phyloP scores from a whole-genome alignment of 2,797 vertebrate species.

The Phoebastria nigripes region DNA sequence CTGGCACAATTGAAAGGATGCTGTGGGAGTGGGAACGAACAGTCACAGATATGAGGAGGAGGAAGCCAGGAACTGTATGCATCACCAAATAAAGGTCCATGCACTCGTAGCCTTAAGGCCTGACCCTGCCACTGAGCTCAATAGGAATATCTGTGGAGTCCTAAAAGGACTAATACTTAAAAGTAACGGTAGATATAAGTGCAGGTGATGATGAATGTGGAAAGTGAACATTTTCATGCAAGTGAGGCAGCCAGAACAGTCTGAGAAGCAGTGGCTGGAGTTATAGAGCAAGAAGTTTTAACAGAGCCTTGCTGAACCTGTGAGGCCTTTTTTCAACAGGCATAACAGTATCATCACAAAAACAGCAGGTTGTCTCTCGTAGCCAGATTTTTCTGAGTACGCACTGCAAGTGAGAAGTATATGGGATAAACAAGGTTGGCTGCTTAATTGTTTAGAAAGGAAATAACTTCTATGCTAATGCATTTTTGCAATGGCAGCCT shows the following conservation, averaged over 20 bases:
- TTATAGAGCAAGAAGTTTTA: neutral
- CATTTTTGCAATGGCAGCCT: neutral
- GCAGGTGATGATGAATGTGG: neutral
- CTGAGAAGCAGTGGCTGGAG: neutral
- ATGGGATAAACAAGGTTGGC: neutral
- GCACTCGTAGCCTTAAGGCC: neutral
- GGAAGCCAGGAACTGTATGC: neutral
- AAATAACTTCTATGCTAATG: neutral
- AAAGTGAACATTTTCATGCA: neutral
- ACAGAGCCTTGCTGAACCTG: neutral
- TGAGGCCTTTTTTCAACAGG: neutral
- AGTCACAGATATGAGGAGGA: neutral
- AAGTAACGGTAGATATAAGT: neutral
- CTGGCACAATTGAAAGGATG: neutral
- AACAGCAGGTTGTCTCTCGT: neutral
- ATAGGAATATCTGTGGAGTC: neutral
- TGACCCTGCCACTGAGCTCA: neutral
- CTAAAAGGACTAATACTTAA: neutral
- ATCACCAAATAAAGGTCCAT: neutral
- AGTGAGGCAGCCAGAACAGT: neutral
- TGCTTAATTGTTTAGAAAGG: constrained; percentile 6
- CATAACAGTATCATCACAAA: neutral
- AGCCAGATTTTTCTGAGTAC: neutral
- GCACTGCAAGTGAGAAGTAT: neutral
- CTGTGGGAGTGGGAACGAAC: neutral